phyloP scores from a whole-genome alignment of 2,888 invertebrate species.

The Tetragnatha montana region DNA sequence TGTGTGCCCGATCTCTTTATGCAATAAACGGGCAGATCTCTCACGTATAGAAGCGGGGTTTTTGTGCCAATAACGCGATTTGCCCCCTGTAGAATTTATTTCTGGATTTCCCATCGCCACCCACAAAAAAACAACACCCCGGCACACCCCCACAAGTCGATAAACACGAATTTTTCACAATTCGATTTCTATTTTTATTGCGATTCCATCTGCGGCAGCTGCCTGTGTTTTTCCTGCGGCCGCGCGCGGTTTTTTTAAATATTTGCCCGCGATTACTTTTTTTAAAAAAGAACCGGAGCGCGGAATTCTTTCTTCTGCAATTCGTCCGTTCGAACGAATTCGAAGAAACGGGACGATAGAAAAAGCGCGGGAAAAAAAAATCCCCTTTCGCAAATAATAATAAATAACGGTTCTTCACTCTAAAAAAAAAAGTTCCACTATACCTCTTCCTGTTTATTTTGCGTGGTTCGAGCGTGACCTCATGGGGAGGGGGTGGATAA shows the following conservation, averaged over 20 bases:
- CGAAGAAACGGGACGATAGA: neutral
- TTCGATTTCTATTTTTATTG: constrained; percentile 60
- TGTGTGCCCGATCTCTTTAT: neutral
- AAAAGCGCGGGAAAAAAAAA: neutral
- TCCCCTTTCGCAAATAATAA: constrained; percentile 47
- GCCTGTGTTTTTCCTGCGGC: constrained; percentile 17
- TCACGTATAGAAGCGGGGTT: constrained; percentile 6
- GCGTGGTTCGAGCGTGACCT: constrained; percentile 63
- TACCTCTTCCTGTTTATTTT: constrained; percentile 70
- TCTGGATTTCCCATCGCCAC: constrained; percentile 41
- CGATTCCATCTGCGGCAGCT: constrained; percentile 49
- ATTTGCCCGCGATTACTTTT: constrained; percentile 35
- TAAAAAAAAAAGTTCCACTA: constrained; percentile 3
- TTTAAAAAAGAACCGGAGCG: neutral
- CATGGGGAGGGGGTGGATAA: constrained; percentile 25
- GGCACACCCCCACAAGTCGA: constrained; percentile 7
- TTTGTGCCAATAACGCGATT: constrained; percentile 22
- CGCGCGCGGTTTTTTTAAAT: constrained; percentile 49
- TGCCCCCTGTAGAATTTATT: constrained; percentile 55
- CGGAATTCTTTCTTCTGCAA: neutral
- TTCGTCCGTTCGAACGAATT: constrained; percentile 24
- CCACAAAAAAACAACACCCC: constrained; percentile 4
- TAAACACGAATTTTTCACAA: constrained; percentile 11
- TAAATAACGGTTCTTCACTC: constrained; percentile 64
- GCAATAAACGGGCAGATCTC: neutral